Base-by-base conservation (phyloP, 2,888 invertebrate genomes). In the Ariolimax columbianus region DNA sequence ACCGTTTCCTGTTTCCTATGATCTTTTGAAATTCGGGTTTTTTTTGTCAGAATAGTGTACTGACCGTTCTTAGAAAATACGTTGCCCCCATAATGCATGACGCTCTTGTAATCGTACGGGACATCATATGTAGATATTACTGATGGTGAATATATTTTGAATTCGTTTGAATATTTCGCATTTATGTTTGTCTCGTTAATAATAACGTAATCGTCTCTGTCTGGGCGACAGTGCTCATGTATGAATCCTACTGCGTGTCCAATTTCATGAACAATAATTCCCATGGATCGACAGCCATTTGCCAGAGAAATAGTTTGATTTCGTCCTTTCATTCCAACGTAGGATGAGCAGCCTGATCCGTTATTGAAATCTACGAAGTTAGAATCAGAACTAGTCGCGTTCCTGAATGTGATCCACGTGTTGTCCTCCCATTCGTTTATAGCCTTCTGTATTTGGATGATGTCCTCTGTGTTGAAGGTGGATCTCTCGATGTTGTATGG, bases 21-120 rank as follows among this genome's bases (percentile, higher is more conserved):
- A 90, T 84, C 0, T 90, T 85, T 77, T 93, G 93, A 73, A 90
- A 90, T 17, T 77, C 80, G 3, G 89, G 87, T 83, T 93, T 88
- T n/a, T 47, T 83, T 88, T 0, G 93, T 91, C 23, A 89, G 83
- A 33, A 93, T 92, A 0, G 93, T 93, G 23, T 88, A 88, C 47
- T 88, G 86, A 26, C 92, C 91, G 63, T 91, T 91, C 14, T 40
- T 66, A 0, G 88, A 87, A 80, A 92, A 92, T 0, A 91, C 91
- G 89, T 89, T 84, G 3, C 81, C 85, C 9, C 89, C 89, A 70
- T 92, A 92, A 81, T 92, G 92, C 92, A 92, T 92, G 47, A 92
- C 87, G 73, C 91, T 91, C 38, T 23, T 75, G 86, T 91, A 92
- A 83, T 92, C 92, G 81, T 92, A 92, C 0, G 90, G 90, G 4